Conservation (phyloP, 2,113 vertebrate genomes). For the Apus apus region DNA sequence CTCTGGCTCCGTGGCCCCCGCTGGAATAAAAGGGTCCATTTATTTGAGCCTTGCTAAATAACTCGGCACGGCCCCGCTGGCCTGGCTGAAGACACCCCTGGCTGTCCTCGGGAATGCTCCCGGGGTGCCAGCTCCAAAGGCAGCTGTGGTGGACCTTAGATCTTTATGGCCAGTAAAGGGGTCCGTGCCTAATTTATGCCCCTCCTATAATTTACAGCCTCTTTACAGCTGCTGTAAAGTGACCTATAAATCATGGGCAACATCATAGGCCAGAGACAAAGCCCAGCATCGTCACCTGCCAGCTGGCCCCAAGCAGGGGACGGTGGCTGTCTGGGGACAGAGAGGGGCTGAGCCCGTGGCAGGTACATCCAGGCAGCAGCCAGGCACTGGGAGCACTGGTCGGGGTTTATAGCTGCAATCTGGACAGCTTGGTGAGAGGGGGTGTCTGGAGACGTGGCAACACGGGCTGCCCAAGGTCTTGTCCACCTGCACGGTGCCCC, state of each 20-base stretch:
- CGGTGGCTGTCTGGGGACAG: neutral
- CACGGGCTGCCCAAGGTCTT: neutral
- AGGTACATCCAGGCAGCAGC: neutral
- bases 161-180: conserved; percentile 72
- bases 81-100: conserved; percentile 34
- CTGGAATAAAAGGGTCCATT: conserved; percentile 52
- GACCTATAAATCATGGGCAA: conserved; percentile 59
- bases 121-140: conserved; percentile 34
- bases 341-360: neutral
- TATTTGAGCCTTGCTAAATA: conserved; percentile 11
- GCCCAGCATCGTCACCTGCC: conserved; percentile 20
- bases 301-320: neutral
- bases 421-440: fast-evolving
- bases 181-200: conserved; percentile 69
- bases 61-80: neutral
- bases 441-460: fast-evolving
- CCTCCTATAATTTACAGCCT: conserved; percentile 72
- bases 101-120: conserved; percentile 46
- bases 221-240: conserved; percentile 73
- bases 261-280: conserved; percentile 49
- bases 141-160: conserved; percentile 66
- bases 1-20: neutral
- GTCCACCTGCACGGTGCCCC: fast-evolving
- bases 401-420: neutral
- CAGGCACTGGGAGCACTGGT: neutral